phyloP scores from a whole-genome alignment of 2,113 vertebrate genomes.

The Lamprotornis superbus region DNA sequence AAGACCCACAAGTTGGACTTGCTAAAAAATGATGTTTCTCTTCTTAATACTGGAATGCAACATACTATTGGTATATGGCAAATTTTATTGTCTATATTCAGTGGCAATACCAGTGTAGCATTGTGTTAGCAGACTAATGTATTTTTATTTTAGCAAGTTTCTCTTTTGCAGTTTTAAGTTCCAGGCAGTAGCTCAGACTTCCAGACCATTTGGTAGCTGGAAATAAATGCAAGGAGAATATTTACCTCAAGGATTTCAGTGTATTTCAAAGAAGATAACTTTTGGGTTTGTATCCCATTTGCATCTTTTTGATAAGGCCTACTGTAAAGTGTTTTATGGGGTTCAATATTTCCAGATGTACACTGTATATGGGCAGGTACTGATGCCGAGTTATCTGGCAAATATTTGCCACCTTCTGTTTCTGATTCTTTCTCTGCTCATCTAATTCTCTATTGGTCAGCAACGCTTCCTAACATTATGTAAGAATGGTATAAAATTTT shows the following conservation, averaged over 20 bases:
- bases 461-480: neutral
- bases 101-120: neutral
- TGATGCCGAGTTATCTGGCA: neutral
- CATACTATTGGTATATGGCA: neutral
- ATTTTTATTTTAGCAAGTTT: neutral
- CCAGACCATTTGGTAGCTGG: neutral
- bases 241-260: neutral
- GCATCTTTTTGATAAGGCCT: neutral
- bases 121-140: neutral
- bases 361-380: neutral
- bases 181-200: neutral
- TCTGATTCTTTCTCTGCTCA: neutral
- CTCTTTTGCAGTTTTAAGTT: neutral
- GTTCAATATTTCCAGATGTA: neutral
- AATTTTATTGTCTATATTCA: neutral
- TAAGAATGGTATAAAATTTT: neutral
- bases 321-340: neutral
- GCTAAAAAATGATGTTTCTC: neutral
- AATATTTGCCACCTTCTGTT: neutral
- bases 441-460: neutral
- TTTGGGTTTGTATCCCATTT: neutral
- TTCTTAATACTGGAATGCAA: neutral
- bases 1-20: neutral
- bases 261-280: neutral
- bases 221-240: neutral